Conservation (phyloP, 2,113 vertebrate genomes). For the Eonycteris spelaea region DNA sequence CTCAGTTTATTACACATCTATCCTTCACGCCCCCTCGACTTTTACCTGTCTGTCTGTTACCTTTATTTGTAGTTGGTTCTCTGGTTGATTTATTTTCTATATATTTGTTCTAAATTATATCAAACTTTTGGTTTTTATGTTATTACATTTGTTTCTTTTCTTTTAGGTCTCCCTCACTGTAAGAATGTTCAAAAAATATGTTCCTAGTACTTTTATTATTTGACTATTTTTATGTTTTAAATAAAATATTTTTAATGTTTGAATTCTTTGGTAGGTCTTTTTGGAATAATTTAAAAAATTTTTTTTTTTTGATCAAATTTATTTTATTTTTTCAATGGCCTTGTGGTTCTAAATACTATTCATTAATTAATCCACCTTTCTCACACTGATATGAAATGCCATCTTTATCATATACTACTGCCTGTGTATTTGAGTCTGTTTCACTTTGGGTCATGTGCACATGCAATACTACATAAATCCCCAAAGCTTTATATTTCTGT, state of each 20-base stretch:
- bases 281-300: no score
- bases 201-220: background rate
- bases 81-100: background rate
- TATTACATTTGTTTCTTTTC: background rate
- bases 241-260: background rate
- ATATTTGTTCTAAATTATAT: background rate
- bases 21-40: background rate
- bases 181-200: background rate
- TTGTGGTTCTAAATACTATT: background rate
- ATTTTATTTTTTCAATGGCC: background rate
- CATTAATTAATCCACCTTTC: background rate
- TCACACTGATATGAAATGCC: background rate
- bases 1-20: background rate
- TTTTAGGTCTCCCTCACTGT: background rate
- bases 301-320: no score
- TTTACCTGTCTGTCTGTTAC: background rate
- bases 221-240: background rate
- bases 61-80: background rate
- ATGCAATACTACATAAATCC: background rate
- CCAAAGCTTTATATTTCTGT: background rate
- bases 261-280: background rate
- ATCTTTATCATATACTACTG: background rate
- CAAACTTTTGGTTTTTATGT: background rate
- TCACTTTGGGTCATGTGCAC: background rate
- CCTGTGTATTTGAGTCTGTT: background rate